Conservation (phyloP, 2,888 invertebrate species). For the Drosophila recens region DNA sequence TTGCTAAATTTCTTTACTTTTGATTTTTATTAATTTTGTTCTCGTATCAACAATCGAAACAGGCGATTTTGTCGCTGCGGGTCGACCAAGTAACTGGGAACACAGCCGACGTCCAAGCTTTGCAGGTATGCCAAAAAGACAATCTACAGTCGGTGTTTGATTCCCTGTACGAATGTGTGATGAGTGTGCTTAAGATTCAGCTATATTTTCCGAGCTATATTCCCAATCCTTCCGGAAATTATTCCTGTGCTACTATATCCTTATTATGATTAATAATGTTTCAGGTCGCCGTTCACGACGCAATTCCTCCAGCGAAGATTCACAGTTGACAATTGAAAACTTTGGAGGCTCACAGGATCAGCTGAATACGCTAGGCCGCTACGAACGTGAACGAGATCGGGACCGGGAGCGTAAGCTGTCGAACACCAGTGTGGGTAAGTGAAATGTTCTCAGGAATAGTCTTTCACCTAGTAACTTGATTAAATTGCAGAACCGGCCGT, state of each 20-base stretch:
- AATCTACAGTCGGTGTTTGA: conserved; percentile 39
- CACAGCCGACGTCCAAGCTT: conserved; percentile 90
- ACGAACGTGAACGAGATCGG: conserved; percentile 87
- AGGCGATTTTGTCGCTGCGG: conserved; percentile 89
- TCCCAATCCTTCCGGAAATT: background rate
- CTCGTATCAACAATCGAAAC: conserved; percentile 39
- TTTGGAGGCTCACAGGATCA: conserved; percentile 97
- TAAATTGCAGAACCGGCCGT: conserved; percentile 87
- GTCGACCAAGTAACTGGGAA: conserved; percentile 94
- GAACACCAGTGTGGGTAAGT: conserved; percentile 82
- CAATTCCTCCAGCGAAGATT: conserved; percentile 94
- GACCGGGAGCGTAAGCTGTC: conserved; percentile 85
- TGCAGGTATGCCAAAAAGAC: conserved; percentile 87
- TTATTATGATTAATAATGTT: conserved; percentile 28
- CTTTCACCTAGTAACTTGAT: background rate
- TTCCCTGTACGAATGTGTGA: conserved; percentile 32
- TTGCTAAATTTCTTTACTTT: conserved; percentile 29
- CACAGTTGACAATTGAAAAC: conserved; percentile 95
- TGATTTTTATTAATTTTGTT: conserved; percentile 46
- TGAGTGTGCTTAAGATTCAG: conserved; percentile 21
- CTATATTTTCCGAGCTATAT: conserved; percentile 20
- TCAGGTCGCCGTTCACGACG: conserved; percentile 92
- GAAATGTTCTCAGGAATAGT: rapidly evolving
- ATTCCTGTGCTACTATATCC: background rate
- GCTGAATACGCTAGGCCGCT: conserved; percentile 92